phyloP scores from a whole-genome alignment of 2,888 invertebrate species.

The Hetaerina titia region DNA sequence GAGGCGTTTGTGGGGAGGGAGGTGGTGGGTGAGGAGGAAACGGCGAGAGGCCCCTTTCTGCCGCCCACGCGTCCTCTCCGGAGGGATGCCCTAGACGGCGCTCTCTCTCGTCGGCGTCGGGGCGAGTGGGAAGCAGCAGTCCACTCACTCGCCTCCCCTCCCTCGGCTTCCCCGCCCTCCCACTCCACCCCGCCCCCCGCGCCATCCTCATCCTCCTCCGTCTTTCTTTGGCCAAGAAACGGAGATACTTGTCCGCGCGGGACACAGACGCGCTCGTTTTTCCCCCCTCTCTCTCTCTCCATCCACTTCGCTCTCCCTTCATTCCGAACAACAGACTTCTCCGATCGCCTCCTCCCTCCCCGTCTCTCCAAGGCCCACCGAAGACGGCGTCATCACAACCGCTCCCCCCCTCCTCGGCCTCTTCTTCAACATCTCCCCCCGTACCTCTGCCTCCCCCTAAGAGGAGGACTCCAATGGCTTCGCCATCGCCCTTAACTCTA shows the following conservation, averaged over 20 bases:
- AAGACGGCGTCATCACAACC: constrained; percentile 55
- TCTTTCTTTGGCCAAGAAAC: constrained; percentile 47
- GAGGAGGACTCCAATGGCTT: background rate
- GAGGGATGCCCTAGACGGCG: constrained; percentile 40
- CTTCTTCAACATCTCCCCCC: background rate
- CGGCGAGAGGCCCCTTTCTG: background rate
- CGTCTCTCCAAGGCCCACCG: constrained; percentile 45
- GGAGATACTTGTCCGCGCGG: constrained; percentile 44
- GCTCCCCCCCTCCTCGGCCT: background rate
- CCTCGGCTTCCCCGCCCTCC: background rate
- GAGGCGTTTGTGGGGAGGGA: background rate
- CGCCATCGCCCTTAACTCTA: background rate
- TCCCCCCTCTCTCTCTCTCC: background rate
- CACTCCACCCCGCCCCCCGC: background rate
- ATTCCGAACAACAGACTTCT: background rate
- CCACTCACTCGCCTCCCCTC: background rate
- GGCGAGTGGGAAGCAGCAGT: constrained; percentile 56
- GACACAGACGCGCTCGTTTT: background rate
- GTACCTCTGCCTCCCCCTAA: background rate
- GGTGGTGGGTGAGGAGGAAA: background rate
- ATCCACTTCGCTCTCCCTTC: background rate
- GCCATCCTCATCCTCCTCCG: background rate
- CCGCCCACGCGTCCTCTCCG: constrained; percentile 42
- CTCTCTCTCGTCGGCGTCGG: background rate
- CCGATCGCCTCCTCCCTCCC: background rate